phyloP scores from a whole-genome alignment of 2,113 vertebrate species.

The Tachuris rubrigastra region DNA sequence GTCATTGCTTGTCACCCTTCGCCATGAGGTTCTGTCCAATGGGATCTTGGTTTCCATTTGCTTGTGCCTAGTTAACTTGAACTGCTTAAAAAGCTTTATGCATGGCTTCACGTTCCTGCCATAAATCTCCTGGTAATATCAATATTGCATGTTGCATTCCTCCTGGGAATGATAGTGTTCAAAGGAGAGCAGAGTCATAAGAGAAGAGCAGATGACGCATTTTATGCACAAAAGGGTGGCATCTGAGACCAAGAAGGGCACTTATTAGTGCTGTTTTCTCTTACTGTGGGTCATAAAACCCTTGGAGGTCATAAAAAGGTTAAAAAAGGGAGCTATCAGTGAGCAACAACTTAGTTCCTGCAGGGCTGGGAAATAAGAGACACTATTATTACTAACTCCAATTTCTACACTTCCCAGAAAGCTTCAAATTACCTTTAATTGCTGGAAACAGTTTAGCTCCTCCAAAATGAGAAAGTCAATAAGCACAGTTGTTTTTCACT shows the following conservation, averaged over 20 bases:
- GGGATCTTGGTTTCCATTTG: accelerated
- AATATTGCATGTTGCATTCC: neutral
- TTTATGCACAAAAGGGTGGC: neutral
- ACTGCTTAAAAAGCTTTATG: neutral
- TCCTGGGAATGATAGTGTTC: neutral
- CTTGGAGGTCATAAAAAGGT: neutral
- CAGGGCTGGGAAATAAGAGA: neutral
- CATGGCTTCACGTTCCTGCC: neutral
- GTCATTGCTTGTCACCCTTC: neutral
- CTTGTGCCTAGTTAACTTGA: neutral
- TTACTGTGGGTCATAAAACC: neutral
- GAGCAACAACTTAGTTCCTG: neutral
- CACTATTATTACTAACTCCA: neutral
- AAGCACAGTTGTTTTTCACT: neutral
- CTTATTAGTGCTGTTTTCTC: neutral
- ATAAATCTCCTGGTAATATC: neutral
- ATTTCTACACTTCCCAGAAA: slow-evolving; percentile 33
- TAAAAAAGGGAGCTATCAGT: neutral
- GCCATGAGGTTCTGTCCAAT: neutral
- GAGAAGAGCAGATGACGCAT: neutral
- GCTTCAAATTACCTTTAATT: slow-evolving; percentile 20
- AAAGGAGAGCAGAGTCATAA: neutral
- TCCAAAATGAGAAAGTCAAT: slow-evolving; percentile 18
- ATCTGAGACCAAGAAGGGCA: neutral
- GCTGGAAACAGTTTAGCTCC: neutral